Percentiles rank a stretch among this genome's conserved stretches.
Evolutionary conservation across 2,113 vertebrate species (phyloP).

Genomic region (Lethenteron camtschaticum): DNA sequence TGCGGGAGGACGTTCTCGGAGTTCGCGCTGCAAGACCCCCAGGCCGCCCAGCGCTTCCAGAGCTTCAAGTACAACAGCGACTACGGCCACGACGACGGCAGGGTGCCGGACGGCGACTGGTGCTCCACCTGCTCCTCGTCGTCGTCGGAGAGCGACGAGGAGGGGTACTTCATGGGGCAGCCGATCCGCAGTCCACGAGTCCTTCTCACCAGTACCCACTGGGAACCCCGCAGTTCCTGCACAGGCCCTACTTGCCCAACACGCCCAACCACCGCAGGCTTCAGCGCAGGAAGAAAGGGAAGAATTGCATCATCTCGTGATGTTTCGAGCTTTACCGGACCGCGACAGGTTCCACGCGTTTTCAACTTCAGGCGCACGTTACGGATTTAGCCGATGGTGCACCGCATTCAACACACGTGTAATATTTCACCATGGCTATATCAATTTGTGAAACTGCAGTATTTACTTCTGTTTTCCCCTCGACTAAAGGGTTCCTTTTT

Average conservation of each 20-base stretch:
- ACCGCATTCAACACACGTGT: conserved; percentile 24
- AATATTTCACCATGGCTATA: conserved; percentile 7
- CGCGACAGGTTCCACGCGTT: conserved; percentile 14
- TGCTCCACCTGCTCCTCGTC: conserved; percentile 83
- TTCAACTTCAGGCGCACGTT: conserved; percentile 35
- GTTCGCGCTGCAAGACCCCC: conserved; percentile 57
- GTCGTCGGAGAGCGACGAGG: conserved; percentile 85
- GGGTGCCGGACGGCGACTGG: conserved; percentile 60
- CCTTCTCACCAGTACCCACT: conserved; percentile 72
- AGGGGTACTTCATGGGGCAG: conserved; percentile 90
- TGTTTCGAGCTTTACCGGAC: conserved; percentile 7
- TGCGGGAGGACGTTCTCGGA: conserved; percentile 87
- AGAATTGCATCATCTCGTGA: conserved; percentile 96
- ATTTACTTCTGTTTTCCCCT: conserved; percentile 2
- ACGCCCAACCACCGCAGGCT: conserved; percentile 39
- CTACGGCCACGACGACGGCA: conserved; percentile 47
- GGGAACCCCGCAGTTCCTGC: conserved; percentile 72
- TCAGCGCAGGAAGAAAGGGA: conserved; percentile 78
- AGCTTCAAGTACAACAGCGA: conserved; percentile 30
- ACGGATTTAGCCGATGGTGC: conserved; percentile 37
- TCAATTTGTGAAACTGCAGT: conserved; percentile 7
- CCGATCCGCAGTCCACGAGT: conserved; percentile 66
- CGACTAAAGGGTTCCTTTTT: conserved; percentile 8
- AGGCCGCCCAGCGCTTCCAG: too few relatives aligned
- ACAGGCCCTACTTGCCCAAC: conserved; percentile 32